Percentiles rank a stretch among this genome's conserved stretches.
These are phyloP conservation scores for Dipodomys merriami DNA, from an alignment of 2,113 vertebrate species.

Conservation along the genomic window DNA sequence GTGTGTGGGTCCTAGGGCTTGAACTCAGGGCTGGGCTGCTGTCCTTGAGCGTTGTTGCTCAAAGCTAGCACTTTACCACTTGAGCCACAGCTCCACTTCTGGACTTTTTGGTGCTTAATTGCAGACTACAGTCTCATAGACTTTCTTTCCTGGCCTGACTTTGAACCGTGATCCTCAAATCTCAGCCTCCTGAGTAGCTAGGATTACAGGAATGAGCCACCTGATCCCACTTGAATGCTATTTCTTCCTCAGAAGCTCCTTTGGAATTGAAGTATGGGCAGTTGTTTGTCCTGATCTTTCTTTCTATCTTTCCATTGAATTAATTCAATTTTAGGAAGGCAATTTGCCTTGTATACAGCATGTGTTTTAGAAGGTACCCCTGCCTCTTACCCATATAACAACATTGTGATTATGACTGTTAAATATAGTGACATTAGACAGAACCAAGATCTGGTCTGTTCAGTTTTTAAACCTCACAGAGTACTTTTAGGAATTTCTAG, in stretches of 20 bases:
- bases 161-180: too few species aligned
- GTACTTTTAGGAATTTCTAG: background rate
- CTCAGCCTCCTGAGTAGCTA: too few species aligned
- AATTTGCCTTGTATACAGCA: constrained; percentile 8
- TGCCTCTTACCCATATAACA: background rate
- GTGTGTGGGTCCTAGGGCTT: too few species aligned
- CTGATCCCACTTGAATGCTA: background rate
- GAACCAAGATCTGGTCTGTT: constrained; percentile 36
- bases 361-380: background rate
- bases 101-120: too few species aligned
- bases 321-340: constrained; percentile 58
- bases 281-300: constrained; percentile 32
- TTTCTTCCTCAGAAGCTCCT: constrained; percentile 49
- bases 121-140: too few species aligned
- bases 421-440: constrained; percentile 17
- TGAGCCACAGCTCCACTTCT: too few species aligned
- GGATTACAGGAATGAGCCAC: too few species aligned
- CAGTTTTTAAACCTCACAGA: background rate
- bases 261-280: constrained; percentile 12
- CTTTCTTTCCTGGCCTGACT: too few species aligned
- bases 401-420: constrained; percentile 37
- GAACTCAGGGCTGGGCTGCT: too few species aligned
- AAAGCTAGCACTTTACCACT: too few species aligned
- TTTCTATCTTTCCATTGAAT: constrained; percentile 20
- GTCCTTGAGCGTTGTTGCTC: too few species aligned